A percentile compares a stretch with the other conserved stretches of the same genome.
phyloP scores from a whole-genome alignment of 2,888 invertebrate genomes.

The Ernsta delagoae region DNA sequence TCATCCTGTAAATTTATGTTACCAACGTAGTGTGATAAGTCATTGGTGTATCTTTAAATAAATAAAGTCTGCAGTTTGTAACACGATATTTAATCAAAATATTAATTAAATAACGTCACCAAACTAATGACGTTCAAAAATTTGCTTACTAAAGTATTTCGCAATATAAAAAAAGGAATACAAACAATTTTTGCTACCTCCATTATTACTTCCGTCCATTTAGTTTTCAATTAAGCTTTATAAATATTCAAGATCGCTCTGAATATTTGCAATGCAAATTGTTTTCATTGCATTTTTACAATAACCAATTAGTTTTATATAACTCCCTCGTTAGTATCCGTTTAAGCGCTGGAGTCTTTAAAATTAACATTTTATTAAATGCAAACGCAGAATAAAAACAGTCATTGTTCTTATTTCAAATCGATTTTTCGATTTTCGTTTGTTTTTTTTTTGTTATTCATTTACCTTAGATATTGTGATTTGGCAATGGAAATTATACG shows the following conservation, averaged over 20 bases:
- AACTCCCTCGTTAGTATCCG: constrained; percentile 20
- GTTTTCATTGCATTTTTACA: constrained; percentile 29
- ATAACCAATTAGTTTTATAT: constrained; percentile 30
- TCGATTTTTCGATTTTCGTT: too few relatives aligned
- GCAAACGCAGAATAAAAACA: background rate
- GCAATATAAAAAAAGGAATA: background rate
- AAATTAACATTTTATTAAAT: background rate
- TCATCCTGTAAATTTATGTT: too few relatives aligned
- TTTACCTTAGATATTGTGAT: too few relatives aligned
- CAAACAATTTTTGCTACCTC: constrained; percentile 4
- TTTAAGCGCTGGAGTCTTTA: background rate
- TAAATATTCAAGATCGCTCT: constrained; percentile 29
- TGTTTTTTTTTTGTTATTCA: too few relatives aligned
- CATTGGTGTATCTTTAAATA: too few relatives aligned
- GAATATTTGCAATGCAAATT: constrained; percentile 32
- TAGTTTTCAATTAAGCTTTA: constrained; percentile 30
- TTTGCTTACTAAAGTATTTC: background rate
- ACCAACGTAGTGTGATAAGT: too few relatives aligned
- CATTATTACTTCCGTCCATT: constrained; percentile 12
- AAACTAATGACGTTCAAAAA: background rate
- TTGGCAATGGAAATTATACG: too few relatives aligned
- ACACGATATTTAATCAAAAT: too few relatives aligned
- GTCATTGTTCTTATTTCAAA: too few relatives aligned
- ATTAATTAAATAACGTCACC: too few relatives aligned
- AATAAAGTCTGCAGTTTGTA: too few relatives aligned